Evolutionary conservation across 2,888 invertebrate genomes (phyloP).

Genomic region (Silvanus unidentatus): DNA sequence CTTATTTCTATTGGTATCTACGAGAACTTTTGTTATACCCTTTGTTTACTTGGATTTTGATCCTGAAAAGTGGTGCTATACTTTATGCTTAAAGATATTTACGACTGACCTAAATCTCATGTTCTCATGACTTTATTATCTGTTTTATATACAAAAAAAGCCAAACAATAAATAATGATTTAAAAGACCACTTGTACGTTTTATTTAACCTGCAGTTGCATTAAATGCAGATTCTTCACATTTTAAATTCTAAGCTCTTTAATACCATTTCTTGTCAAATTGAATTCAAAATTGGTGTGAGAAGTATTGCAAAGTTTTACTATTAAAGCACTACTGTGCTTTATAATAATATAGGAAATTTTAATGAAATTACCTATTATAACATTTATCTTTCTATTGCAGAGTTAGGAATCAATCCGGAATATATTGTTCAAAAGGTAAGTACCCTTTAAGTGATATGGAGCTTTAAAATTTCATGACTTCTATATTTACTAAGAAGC

Average conservation of each 20-base stretch:
- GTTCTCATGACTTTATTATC: constrained; percentile 9
- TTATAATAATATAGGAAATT: too few species aligned
- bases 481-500: constrained; percentile 1
- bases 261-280: too few species aligned
- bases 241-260: too few species aligned
- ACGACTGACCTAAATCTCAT: constrained; percentile 7
- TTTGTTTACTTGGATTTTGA: constrained; percentile 8
- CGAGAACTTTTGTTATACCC: not conserved
- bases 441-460: not conserved
- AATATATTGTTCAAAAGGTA: constrained; percentile 4
- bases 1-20: not conserved
- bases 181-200: too few species aligned
- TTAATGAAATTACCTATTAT: too few species aligned
- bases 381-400: not conserved
- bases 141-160: not conserved
- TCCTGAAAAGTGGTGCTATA: constrained; percentile 10
- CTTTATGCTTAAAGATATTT: constrained; percentile 11
- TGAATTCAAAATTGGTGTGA: too few species aligned
- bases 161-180: too few species aligned
- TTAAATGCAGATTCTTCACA: too few species aligned
- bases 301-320: too few species aligned
- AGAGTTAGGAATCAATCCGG: constrained; percentile 5
- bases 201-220: too few species aligned
- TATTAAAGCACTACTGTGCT: too few species aligned
- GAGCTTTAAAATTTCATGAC: not conserved